Evolutionary conservation across 2,113 vertebrate species (phyloP), one percentile per base, ranked within the genome.

Genomic region (Rhynchomys soricoides): DNA sequence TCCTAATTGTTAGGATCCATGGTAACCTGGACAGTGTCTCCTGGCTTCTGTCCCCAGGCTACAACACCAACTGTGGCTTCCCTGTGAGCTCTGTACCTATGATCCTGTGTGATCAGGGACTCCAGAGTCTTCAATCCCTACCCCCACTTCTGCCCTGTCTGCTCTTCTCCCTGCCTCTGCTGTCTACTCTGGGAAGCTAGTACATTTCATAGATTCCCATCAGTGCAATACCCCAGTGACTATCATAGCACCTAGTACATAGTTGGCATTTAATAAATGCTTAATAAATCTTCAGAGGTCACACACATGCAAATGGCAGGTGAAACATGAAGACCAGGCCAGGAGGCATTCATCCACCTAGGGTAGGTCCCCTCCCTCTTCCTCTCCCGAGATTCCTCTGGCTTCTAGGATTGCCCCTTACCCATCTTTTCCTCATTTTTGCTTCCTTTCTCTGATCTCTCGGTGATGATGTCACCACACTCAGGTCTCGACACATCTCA

Each of bases 271-370:
- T 59, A 19, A 0, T 15, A 68, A 31, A 45, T 31, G 17, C 45
- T 37, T 40, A 43, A 48, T 40, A 11, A 19, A 17, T 78, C n/a
- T 40, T 21, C 3, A 26, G 68, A 43, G 13, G 37, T 43, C 55
- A n/a, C 21, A 0, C 52, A 7, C 5, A 0, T 0, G 0, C 1
- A 13, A 77, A 73, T 31, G 55, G 34, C 68, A 64, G 7, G 45
- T 22, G 1, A 7, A 2, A 26, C 4, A 0, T 16, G 26, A 88
- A 57, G 55, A 40, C 5, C 3, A 1, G 52, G 52, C 40, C 8
- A 78, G 74, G 40, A 50, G n/a, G 4, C n/a, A 2, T 19, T 34
- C 37, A 1, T 4, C 52, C 34, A 12, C 0, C 26, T 4, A 8
- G 19, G 6, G 7, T 0, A 13, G 34, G 7, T 4, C 16, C 64